Evolutionary conservation across 2,888 invertebrate genomes (phyloP).

Genomic region (Drosophila kanekoi): DNA sequence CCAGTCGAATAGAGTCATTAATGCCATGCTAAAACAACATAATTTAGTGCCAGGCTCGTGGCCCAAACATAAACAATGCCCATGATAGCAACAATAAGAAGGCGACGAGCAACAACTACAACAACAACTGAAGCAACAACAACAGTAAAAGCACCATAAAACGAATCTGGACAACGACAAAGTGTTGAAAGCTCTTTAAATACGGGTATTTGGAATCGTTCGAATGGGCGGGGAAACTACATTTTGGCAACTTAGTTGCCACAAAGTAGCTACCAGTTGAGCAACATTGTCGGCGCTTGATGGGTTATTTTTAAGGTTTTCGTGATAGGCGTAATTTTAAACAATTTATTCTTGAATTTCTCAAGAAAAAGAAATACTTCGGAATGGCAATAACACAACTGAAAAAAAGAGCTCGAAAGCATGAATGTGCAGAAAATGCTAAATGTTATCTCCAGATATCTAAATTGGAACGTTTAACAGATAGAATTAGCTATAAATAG

Average conservation of each 20-base stretch:
- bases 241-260: slow-evolving; percentile 38
- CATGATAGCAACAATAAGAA: slow-evolving; percentile 41
- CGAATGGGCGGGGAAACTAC: slow-evolving; percentile 18
- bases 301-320: slow-evolving; percentile 12
- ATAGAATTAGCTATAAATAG: no score
- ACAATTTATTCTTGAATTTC: slow-evolving; percentile 1
- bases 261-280: slow-evolving; percentile 27
- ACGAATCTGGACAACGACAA: slow-evolving; percentile 34
- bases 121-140: neutral
- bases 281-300: slow-evolving; percentile 24
- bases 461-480: no score
- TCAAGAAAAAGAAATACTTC: neutral
- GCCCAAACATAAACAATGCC: slow-evolving; percentile 66
- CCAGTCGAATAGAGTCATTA: slow-evolving; percentile 55
- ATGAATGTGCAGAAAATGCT: slow-evolving; percentile 5
- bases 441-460: no score
- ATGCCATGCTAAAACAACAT: slow-evolving; percentile 70
- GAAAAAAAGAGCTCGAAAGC: neutral
- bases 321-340: slow-evolving; percentile 4
- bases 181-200: slow-evolving; percentile 50
- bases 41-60: slow-evolving; percentile 63
- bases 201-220: slow-evolving; percentile 17
- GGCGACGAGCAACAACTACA: slow-evolving; percentile 2
- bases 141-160: slow-evolving; percentile 23
- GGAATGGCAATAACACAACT: neutral